phyloP scores from a whole-genome alignment of 2,888 invertebrate genomes.

The Bimastos eiseni region DNA sequence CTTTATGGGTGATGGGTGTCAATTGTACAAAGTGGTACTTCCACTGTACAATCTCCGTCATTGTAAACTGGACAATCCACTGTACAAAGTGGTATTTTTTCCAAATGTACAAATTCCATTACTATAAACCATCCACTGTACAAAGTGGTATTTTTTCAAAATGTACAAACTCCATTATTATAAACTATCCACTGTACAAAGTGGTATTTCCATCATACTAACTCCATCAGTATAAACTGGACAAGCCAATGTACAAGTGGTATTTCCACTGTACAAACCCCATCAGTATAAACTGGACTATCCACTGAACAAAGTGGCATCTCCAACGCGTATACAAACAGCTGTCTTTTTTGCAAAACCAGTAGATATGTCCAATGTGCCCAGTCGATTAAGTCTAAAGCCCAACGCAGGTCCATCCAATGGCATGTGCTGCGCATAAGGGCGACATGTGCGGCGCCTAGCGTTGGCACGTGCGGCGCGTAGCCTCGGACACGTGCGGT shows the following conservation, averaged over 20 bases:
- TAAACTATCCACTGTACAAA: neutral
- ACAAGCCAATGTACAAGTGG: neutral
- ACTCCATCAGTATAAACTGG: neutral
- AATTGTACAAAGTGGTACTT: no score
- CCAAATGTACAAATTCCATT: no score
- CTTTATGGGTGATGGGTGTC: no score
- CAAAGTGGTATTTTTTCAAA: neutral
- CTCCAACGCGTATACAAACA: no score
- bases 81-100: neutral
- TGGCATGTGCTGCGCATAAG: constrained; percentile 1
- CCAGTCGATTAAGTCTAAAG: no score
- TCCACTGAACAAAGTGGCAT: neutral
- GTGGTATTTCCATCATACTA: neutral
- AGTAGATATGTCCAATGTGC: no score
- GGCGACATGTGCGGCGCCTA: constrained; percentile 17
- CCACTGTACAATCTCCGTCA: neutral
- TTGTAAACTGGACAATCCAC: neutral
- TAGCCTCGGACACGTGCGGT: neutral
- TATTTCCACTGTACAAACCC: neutral
- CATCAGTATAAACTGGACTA: neutral
- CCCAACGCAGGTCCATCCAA: neutral
- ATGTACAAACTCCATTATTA: neutral
- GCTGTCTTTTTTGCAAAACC: no score
- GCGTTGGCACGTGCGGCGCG: neutral
- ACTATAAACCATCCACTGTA: neutral